Base-by-base conservation (phyloP, 2,113 vertebrate species). In the Baryphthengus martii region DNA sequence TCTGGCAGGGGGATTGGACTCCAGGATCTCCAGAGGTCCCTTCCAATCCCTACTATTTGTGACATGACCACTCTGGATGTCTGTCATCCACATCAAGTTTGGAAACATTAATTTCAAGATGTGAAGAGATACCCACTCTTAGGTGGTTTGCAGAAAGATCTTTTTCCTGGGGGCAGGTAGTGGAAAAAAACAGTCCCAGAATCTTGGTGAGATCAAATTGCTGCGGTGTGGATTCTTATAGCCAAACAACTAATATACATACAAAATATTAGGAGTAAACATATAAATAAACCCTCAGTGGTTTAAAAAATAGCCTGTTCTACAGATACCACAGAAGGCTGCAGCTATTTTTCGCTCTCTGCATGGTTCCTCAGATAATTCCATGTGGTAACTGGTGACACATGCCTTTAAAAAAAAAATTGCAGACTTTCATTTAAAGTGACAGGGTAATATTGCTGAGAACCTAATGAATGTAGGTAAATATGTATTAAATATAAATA, bases 321-420 rank as follows among this genome's bases (percentile, higher is more conserved):
- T 74, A 68, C n/a, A 67, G 56, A 52, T 78, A 86, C 61, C 80
- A 83, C 68, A 84, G 88, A 75, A 88, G 73, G 65, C 65, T 96
- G 88, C 39, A 75, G 83, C 61, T 96, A 88, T 93, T 95, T 94
- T 95, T 94, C 90, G 29, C 87, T 83, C 88, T 47, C 93, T 96
- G 82, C 94, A 91, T 86, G 90, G 88, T 77, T 93, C 76, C 79
- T 95, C 39, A 77, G 85, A 88, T 95, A 92, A 88, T 93, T 90
- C 75, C 56, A 42, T 90, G 88, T 93, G 65, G 52, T 88, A 94
- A 55, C 19, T 78, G 56, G 70, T 94, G 82, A 90, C 68, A 96
- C 59, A 88, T 16, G 28, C 35, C 4, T 74, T 89, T 35, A 47
- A 85, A 93, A 88, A 85, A 74, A 81, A 53, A 17, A 33, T n/a